Percentiles rank a stretch among this genome's conserved stretches.
Conservation (phyloP, 2,888 invertebrate genomes). For the Brachyopa scutellaris region DNA sequence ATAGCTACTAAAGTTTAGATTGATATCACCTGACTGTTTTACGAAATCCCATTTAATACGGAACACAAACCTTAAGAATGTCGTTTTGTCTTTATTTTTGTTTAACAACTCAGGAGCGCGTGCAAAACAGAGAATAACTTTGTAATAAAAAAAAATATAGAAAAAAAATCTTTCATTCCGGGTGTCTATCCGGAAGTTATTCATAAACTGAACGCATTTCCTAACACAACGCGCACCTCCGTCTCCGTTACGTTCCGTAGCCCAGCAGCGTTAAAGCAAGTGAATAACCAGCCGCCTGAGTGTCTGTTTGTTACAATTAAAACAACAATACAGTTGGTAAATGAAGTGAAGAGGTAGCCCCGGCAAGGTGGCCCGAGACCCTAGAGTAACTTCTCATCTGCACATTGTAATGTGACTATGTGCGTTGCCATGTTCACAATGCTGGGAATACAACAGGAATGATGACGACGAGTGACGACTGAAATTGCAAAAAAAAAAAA, state of each 20-base stretch:
- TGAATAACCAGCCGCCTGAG: constrained; percentile 62
- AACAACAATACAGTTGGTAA: constrained; percentile 56
- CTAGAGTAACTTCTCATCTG: constrained; percentile 4
- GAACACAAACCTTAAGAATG: background rate
- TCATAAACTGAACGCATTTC: constrained; percentile 41
- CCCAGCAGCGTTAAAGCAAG: constrained; percentile 15
- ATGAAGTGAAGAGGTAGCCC: constrained; percentile 57
- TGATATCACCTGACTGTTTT: too few species aligned
- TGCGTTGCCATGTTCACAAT: constrained; percentile 37
- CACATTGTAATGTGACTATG: constrained; percentile 37
- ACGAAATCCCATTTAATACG: too few species aligned
- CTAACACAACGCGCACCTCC: constrained; percentile 5
- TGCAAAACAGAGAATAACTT: background rate
- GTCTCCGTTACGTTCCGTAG: background rate
- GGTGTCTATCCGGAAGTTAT: constrained; percentile 46
- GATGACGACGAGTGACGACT: constrained; percentile 29
- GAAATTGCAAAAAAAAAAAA: too few species aligned
- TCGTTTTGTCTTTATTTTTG: background rate
- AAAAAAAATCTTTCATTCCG: background rate
- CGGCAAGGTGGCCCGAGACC: background rate
- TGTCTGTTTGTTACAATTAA: constrained; percentile 67
- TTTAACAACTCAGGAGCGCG: background rate
- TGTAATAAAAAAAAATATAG: background rate
- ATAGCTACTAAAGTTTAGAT: too few species aligned
- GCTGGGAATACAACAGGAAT: constrained; percentile 24